These are phyloP conservation scores for Halcyon senegalensis DNA, from an alignment of 2,113 vertebrate species.

Conservation along the genomic window DNA sequence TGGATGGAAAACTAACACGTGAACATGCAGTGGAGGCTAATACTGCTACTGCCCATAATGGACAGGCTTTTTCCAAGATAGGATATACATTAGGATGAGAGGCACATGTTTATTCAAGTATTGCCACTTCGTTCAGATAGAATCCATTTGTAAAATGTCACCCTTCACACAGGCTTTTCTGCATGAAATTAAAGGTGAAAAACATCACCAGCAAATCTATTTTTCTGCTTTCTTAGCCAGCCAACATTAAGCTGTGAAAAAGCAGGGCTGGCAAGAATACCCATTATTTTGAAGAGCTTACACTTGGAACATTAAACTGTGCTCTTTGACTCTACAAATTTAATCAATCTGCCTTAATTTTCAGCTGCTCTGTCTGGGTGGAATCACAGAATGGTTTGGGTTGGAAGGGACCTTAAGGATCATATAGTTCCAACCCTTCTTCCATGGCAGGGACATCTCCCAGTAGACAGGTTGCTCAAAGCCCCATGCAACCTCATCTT, in stretches of 20 bases:
- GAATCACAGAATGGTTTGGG: neutral
- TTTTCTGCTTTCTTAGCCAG: neutral
- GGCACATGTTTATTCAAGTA: neutral
- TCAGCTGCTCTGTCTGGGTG: neutral
- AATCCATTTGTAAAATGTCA: neutral
- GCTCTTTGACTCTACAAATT: neutral
- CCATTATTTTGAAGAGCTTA: neutral
- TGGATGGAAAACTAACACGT: neutral
- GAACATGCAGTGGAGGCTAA: neutral
- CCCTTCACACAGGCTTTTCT: neutral
- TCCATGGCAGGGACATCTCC: neutral
- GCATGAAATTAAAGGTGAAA: neutral
- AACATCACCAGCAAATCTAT: neutral
- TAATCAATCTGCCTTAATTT: neutral
- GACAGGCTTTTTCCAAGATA: neutral
- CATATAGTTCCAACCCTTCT: neutral
- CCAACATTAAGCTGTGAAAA: neutral
- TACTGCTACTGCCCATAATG: neutral
- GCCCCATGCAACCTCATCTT: neutral
- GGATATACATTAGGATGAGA: neutral
- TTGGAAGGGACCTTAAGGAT: neutral
- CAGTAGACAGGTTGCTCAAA: neutral
- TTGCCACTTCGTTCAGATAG: neutral
- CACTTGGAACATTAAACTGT: neutral
- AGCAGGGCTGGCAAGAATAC: neutral